Base-by-base conservation (phyloP, 2,797 vertebrate genomes). In the Semotilus atromaculatus region DNA sequence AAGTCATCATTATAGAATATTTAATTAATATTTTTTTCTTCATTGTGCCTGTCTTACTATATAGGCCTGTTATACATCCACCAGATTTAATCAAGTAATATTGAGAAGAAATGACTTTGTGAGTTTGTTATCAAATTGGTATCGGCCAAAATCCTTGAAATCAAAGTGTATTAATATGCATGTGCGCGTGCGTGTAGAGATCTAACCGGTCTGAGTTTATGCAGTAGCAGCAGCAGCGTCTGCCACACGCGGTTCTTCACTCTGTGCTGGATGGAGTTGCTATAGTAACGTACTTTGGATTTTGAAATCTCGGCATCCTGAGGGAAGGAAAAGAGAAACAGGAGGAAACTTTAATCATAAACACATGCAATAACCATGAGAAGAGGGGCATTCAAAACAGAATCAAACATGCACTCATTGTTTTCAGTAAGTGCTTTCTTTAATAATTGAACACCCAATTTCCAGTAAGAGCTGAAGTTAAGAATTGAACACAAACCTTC, bases 221-320 rank as follows among this genome's bases (percentile, higher is more conserved):
- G 97, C 87, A 99, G 94, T 85, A 99, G 90, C 73, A 99, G 89
- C 9, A 99, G 89, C 80, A 99, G 92, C 0, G 95, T 95, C 93
- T 99, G 98, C 98, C 98, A 99, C 0, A 96, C 85, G 10, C 98
- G 89, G 92, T 97, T 99, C 94, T 98, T 98, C 86, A 97, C 90
- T 81, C 97, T 95, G 79, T 99, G 97, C 43, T 98, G 97, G 53
- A 97, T 93, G 67, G 98, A 99, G 92, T 99, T 99, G 85, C 94
- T 95, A 29, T 97, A 97, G 93, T 96, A 97, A 78, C 97, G 96
- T 0, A 93, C 93, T 93, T 96, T 97, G 66, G 96, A 95, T 90
- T 92, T 96, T 60, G 96, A 96, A 83, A 96, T 94, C 38, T 93
- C 81, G 2, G 94, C 95, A 91, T 98, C 97, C 98, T 99, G 75